A percentile compares a stretch with the other conserved stretches of the same genome.
Evolutionary conservation across 2,797 vertebrate species (phyloP).

Genomic region (Saxicola maurus): DNA sequence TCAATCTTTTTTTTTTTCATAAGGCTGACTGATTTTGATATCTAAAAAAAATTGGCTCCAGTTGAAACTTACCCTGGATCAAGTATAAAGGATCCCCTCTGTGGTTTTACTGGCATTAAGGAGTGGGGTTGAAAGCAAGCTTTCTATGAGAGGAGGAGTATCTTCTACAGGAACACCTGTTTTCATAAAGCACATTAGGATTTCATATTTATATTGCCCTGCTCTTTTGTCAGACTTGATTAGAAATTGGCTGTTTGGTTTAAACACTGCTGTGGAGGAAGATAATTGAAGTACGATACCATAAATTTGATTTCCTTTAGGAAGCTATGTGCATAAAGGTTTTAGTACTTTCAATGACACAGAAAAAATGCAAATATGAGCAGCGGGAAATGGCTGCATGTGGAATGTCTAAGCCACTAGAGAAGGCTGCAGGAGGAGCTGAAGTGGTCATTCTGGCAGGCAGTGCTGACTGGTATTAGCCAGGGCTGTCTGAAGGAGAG

Average conservation of each 20-base stretch:
- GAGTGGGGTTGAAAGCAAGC: background rate
- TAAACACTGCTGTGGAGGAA: background rate
- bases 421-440: background rate
- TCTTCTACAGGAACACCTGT: background rate
- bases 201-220: background rate
- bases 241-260: background rate
- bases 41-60: background rate
- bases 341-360: background rate
- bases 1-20: background rate
- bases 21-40: background rate
- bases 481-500: background rate
- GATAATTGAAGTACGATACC: background rate
- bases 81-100: background rate
- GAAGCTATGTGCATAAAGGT: background rate
- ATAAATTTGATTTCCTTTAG: background rate
- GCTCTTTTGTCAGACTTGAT: background rate
- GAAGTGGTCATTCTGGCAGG: background rate
- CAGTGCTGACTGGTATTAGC: background rate
- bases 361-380: background rate
- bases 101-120: background rate
- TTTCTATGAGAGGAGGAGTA: background rate
- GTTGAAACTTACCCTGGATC: background rate
- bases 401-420: background rate
- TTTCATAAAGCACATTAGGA: background rate
- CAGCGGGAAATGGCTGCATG: background rate